Conservation (phyloP, 1,140 invertebrate genomes). For the Trichonephila clavipes region DNA sequence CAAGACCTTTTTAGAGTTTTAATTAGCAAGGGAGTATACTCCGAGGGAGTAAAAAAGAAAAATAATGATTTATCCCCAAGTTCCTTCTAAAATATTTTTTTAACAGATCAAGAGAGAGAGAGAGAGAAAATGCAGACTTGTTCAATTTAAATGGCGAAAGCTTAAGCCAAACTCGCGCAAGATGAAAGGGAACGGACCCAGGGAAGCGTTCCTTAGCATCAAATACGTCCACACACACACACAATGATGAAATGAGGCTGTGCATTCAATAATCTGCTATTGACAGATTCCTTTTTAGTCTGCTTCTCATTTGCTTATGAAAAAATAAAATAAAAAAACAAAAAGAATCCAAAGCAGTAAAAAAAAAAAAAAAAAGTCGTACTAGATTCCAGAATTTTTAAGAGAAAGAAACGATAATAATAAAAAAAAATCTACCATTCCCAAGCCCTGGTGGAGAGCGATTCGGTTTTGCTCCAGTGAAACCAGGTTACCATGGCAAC, state of each 20-base stretch:
- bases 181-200: background rate
- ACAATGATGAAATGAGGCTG: constrained; percentile 44
- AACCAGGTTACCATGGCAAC: constrained; percentile 39
- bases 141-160: constrained; percentile 30
- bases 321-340: background rate
- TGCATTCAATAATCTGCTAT: constrained; percentile 60
- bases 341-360: background rate
- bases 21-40: constrained; percentile 25
- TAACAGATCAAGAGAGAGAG: background rate
- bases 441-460: background rate
- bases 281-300: constrained; percentile 64
- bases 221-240: background rate
- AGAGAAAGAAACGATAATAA: background rate
- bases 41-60: constrained; percentile 4
- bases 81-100: background rate
- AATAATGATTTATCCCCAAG: constrained; percentile 25
- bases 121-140: background rate
- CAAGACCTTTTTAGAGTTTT: constrained; percentile 46
- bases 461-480: background rate
- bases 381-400: background rate
- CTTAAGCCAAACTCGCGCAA: background rate
- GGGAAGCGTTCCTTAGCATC: constrained; percentile 1
- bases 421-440: background rate
- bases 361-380: background rate
- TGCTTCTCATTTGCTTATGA: background rate